phyloP scores from a whole-genome alignment of 2,113 vertebrate species.

The Cyprinus carpio region DNA sequence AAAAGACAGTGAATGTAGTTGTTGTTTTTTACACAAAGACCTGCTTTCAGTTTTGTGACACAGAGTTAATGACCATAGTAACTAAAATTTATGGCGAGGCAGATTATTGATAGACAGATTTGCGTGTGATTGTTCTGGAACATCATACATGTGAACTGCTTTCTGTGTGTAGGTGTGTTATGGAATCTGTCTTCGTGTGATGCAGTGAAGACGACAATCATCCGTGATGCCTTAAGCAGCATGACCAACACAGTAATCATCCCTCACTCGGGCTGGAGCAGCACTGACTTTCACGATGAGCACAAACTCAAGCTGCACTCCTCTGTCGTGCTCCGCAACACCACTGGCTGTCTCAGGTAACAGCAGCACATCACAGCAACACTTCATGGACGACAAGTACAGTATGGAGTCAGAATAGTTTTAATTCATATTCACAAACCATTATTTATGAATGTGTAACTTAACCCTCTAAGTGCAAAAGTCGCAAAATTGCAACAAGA shows the following conservation, averaged over 20 bases:
- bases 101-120: too few relatives aligned
- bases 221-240: conserved; percentile 89
- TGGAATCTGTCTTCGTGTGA: conserved; percentile 98
- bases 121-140: too few relatives aligned
- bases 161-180: conserved; percentile 73
- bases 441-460: not conserved
- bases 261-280: conserved; percentile 97
- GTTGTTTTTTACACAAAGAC: too few relatives aligned
- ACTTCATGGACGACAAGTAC: conserved; percentile 40
- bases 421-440: not conserved
- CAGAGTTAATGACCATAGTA: too few relatives aligned
- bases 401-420: not conserved
- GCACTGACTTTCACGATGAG: conserved; percentile 91
- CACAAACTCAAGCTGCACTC: conserved; percentile 98
- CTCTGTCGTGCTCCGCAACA: conserved; percentile 93
- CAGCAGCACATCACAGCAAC: conserved; percentile 52
- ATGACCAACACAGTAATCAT: conserved; percentile 97
- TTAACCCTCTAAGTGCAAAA: too few relatives aligned
- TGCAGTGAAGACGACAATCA: conserved; percentile 97
- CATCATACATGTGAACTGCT: not conserved
- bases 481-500: too few relatives aligned
- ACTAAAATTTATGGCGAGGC: too few relatives aligned
- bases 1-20: too few relatives aligned
- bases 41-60: too few relatives aligned
- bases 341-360: conserved; percentile 94